Evolutionary conservation across 2,888 invertebrate genomes (phyloP), one percentile per base, ranked within the genome.

Genomic region (Drosophila ustulata): DNA sequence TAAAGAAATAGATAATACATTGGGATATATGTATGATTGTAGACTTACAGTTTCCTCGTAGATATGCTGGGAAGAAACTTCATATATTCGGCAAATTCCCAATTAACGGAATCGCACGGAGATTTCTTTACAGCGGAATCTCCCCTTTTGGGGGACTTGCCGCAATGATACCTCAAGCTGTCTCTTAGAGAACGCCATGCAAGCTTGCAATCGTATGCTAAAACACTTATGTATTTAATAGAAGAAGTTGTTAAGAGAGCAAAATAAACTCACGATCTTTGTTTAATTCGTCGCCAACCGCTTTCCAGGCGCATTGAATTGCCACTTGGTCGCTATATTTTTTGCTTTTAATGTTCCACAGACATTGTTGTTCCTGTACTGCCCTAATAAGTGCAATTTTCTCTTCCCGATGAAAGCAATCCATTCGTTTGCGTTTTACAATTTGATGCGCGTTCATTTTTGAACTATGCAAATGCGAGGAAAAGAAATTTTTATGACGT

Each of bases 161-260:
- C 11, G n/a, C 34, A n/a, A 37, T 37, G 34, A n/a, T 37, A 37
- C n/a, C 34, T 37, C n/a, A n/a, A 37, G 34, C 34, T 37, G n/a
- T 37, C 34, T 37, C 34, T 37, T 37, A 37, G 11, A n/a, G 34
- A 37, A 2, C 34, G 34, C 34, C 34, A 37, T 4, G 34, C 34
- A 37, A 11, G 4, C 34, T 37, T 37, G 34, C 34, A 37, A 0
- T 11, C 34, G 9, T 37, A 11, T 3, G n/a, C 34, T 37, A n/a
- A 37, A 37, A 37, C 0, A 37, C 5, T 1, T 37, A 34, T n/a
- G n/a, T n/a, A 2, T 37, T 37, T n/a, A 37, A 37, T 2, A 37
- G 0, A 0, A n/a, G n/a, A 4, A 4, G 5, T 37, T 4, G n/a
- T 0, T 11, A 37, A 37, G 4, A 30, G 6, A 30, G 11, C 4